Evolutionary conservation across 2,113 vertebrate genomes (phyloP).

Genomic region (Romanogobio albipinnatus): DNA sequence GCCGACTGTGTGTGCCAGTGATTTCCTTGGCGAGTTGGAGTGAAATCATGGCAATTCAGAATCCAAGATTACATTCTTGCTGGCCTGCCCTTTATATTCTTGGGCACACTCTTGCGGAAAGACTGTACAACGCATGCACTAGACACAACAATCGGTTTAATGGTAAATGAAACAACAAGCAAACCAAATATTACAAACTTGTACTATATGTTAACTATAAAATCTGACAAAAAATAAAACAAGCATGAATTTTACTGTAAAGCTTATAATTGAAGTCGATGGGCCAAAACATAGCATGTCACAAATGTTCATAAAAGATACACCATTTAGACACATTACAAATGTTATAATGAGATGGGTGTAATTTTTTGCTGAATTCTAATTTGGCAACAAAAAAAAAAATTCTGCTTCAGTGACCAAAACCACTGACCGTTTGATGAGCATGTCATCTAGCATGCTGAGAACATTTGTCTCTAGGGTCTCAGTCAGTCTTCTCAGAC

Average conservation of each 20-base stretch:
- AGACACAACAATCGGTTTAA: not conserved
- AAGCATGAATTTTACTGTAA: not conserved
- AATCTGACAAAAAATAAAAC: not conserved
- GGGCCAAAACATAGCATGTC: not conserved
- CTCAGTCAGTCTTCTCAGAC: not conserved
- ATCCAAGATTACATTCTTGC: slow-evolving; percentile 65
- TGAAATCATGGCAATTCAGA: slow-evolving; percentile 67
- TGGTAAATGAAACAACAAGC: not conserved
- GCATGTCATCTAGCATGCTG: not conserved
- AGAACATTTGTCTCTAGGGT: not conserved
- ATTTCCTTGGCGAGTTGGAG: slow-evolving; percentile 60
- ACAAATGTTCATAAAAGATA: not conserved
- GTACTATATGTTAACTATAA: not conserved
- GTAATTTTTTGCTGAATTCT: not conserved
- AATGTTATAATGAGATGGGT: not conserved
- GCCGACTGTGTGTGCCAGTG: slow-evolving; percentile 56
- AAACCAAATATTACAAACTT: not conserved
- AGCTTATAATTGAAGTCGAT: not conserved
- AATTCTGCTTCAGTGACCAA: not conserved
- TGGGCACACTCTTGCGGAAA: slow-evolving; percentile 14
- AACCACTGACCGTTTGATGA: not conserved
- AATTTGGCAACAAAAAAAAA: not conserved
- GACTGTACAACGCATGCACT: not conserved
- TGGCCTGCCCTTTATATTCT: slow-evolving; percentile 52
- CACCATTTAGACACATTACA: not conserved